Evolutionary conservation across 2,797 vertebrate species (phyloP).

Genomic region (Sebastiscus albofasciatus): DNA sequence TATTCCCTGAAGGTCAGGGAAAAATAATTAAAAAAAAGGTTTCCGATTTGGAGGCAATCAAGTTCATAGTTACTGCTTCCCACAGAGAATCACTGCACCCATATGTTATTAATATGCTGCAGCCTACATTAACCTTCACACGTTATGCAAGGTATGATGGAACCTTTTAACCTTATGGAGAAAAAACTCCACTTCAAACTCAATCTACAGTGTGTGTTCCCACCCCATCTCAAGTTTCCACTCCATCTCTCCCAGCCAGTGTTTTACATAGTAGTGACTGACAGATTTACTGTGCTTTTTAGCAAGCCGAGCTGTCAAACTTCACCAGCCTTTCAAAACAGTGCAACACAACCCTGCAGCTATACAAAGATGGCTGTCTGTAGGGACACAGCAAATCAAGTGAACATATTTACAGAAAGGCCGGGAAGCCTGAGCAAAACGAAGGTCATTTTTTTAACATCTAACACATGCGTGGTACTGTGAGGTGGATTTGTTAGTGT

Average conservation of each 20-base stretch:
- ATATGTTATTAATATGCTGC: neutral
- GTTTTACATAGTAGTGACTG: conserved; percentile 41
- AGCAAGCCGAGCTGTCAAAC: conserved; percentile 19
- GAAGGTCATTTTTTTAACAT: conserved; percentile 17
- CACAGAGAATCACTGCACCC: neutral
- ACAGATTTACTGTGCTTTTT: conserved; percentile 33
- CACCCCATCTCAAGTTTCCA: neutral
- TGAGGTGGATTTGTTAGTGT: conserved; percentile 22
- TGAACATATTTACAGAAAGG: conserved; percentile 16
- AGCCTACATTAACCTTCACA: neutral
- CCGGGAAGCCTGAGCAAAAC: neutral
- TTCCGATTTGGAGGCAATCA: neutral
- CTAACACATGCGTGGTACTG: neutral
- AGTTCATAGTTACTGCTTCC: neutral
- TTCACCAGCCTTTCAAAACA: conserved; percentile 32
- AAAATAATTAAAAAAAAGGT: neutral
- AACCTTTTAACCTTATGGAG: neutral
- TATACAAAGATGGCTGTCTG: conserved; percentile 10
- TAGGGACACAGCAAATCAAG: conserved; percentile 6
- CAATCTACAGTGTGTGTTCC: neutral
- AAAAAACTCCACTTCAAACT: neutral
- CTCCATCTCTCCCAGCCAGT: neutral
- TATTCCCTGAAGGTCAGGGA: neutral
- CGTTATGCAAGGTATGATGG: neutral
- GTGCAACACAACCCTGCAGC: conserved; percentile 22